phyloP scores from a whole-genome alignment of 2,113 vertebrate species.

The Penelope pileata region DNA sequence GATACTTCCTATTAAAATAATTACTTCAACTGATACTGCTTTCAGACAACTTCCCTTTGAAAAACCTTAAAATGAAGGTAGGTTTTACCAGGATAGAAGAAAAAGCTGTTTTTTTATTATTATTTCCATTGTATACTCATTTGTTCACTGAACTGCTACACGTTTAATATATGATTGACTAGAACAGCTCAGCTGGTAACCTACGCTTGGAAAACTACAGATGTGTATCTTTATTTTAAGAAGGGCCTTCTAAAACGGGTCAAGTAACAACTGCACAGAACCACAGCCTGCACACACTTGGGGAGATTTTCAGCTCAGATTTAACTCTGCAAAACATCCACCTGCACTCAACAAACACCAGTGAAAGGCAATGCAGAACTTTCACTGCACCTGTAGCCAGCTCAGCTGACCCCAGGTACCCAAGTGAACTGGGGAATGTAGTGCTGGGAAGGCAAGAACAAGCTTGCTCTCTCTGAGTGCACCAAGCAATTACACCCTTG shows the following conservation, averaged over 20 bases:
- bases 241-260: neutral
- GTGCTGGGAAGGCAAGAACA: neutral
- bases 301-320: slow-evolving; percentile 20
- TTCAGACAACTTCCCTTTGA: slow-evolving; percentile 29
- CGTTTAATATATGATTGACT: neutral
- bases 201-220: neutral
- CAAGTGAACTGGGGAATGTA: neutral
- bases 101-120: neutral
- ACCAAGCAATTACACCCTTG: neutral
- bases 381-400: neutral
- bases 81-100: neutral
- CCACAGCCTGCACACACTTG: neutral
- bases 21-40: slow-evolving; percentile 38
- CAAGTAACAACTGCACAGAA: neutral
- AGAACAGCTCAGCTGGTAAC: neutral
- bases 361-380: neutral
- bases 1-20: slow-evolving; percentile 56
- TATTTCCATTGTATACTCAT: neutral
- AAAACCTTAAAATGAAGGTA: slow-evolving; percentile 27
- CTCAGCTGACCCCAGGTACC: neutral
- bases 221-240: neutral
- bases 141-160: neutral
- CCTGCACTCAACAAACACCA: neutral
- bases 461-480: accelerated
- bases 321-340: neutral